Conservation (phyloP, 2,888 invertebrate genomes). For the Cheilosia urbana region DNA sequence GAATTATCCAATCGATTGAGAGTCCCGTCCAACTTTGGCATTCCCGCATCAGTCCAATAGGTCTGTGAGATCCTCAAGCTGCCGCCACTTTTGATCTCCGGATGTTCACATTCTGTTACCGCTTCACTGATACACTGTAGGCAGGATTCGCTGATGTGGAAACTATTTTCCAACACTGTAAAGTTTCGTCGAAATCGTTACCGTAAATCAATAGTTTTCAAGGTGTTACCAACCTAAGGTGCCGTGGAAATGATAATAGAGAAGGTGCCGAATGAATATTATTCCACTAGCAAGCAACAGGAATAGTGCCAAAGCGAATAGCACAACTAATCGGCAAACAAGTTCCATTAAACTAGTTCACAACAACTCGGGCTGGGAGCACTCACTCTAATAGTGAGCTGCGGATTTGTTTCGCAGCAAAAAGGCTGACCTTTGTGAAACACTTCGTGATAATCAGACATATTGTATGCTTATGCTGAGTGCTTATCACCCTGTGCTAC, state of each 20-base stretch:
- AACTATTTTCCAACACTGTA: background rate
- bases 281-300: background rate
- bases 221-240: background rate
- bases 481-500: background rate
- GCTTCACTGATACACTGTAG: constrained; percentile 79
- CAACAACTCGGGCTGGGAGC: background rate
- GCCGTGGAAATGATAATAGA: background rate
- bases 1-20: constrained; percentile 1
- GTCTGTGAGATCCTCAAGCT: constrained; percentile 78
- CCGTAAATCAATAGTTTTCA: no score
- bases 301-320: background rate
- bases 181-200: background rate
- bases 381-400: background rate
- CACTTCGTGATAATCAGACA: background rate
- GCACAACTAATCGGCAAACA: background rate
- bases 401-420: background rate
- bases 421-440: constrained; percentile 4
- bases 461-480: background rate
- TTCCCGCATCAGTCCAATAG: constrained; percentile 80
- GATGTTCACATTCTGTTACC: constrained; percentile 75
- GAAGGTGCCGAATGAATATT: background rate
- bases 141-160: constrained; percentile 76
- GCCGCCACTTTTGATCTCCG: constrained; percentile 33
- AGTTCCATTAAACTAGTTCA: background rate
- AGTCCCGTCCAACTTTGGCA: constrained; percentile 56